These are phyloP conservation scores for Leptinotarsa lineolata DNA, from an alignment of 1,140 invertebrate species.

Conservation along the genomic window DNA sequence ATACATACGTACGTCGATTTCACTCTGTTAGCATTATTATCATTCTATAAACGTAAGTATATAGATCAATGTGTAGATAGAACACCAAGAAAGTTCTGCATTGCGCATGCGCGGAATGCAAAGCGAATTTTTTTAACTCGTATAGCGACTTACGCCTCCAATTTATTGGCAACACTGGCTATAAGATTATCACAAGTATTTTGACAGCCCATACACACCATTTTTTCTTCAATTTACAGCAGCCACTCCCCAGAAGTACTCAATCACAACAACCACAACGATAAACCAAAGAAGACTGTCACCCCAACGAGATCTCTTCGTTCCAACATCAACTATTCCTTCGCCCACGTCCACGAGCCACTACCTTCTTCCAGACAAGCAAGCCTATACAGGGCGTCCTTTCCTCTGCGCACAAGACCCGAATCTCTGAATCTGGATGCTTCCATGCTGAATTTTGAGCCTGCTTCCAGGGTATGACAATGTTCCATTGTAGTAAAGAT, in stretches of 20 bases:
- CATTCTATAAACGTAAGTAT: too few species aligned
- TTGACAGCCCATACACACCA: background rate
- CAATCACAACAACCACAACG: constrained; percentile 31
- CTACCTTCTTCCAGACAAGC: constrained; percentile 37
- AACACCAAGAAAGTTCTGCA: too few species aligned
- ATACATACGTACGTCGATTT: too few species aligned
- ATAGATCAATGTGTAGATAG: too few species aligned
- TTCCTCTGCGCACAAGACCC: constrained; percentile 43
- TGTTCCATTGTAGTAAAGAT: background rate
- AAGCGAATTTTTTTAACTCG: too few species aligned
- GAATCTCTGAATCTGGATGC: constrained; percentile 50
- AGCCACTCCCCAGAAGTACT: constrained; percentile 34
- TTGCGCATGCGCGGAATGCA: too few species aligned
- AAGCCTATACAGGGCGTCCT: constrained; percentile 45
- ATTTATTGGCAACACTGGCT: background rate
- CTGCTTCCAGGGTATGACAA: constrained; percentile 55
- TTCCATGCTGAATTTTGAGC: constrained; percentile 50
- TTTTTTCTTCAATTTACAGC: constrained; percentile 20
- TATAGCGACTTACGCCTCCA: too few species aligned
- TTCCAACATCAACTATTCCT: constrained; percentile 47
- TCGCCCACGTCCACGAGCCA: constrained; percentile 40
- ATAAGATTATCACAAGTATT: background rate
- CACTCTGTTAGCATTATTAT: too few species aligned
- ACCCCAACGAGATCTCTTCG: constrained; percentile 26
- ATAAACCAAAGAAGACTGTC: constrained; percentile 25